These are phyloP conservation scores for Drosophila takahashii DNA, from an alignment of 1,140 invertebrate species.

Conservation along the genomic window DNA sequence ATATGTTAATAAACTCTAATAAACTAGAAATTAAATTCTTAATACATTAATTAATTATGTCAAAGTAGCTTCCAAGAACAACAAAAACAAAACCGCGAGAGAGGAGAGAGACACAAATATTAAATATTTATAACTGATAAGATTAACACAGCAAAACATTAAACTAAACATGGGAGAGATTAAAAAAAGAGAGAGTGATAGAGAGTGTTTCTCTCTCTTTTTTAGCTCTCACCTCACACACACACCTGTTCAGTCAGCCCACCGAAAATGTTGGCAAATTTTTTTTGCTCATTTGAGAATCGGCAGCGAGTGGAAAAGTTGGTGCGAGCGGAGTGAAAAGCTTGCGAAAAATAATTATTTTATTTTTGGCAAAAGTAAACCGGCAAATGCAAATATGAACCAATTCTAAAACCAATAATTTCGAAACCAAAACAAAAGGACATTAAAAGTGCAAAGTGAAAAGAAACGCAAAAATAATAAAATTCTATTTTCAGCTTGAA, in stretches of 20 bases:
- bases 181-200: constrained; percentile 20
- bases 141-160: constrained; percentile 55
- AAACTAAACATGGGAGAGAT: constrained; percentile 40
- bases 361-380: constrained; percentile 4
- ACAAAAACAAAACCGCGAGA: constrained; percentile 32
- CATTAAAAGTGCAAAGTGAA: constrained; percentile 25
- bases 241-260: constrained; percentile 34
- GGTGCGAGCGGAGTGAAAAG: constrained; percentile 20
- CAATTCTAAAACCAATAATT: background rate
- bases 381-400: constrained; percentile 2
- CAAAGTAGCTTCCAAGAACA: constrained; percentile 26
- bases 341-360: background rate
- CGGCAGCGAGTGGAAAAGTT: constrained; percentile 30
- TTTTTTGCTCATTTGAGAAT: constrained; percentile 29
- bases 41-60: constrained; percentile 8
- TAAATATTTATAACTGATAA: constrained; percentile 51
- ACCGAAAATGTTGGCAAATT: constrained; percentile 13
- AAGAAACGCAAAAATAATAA: constrained; percentile 1
- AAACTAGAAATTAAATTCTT: background rate
- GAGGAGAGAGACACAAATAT: constrained; percentile 8
- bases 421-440: constrained; percentile 1
- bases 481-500: constrained; percentile 36
- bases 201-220: too few relatives aligned
- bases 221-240: constrained; percentile 11
- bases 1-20: too few relatives aligned